Evolutionary conservation across 2,113 vertebrate genomes (phyloP), one percentile per base, ranked within the genome.

Genomic region (Camelus bactrianus): DNA sequence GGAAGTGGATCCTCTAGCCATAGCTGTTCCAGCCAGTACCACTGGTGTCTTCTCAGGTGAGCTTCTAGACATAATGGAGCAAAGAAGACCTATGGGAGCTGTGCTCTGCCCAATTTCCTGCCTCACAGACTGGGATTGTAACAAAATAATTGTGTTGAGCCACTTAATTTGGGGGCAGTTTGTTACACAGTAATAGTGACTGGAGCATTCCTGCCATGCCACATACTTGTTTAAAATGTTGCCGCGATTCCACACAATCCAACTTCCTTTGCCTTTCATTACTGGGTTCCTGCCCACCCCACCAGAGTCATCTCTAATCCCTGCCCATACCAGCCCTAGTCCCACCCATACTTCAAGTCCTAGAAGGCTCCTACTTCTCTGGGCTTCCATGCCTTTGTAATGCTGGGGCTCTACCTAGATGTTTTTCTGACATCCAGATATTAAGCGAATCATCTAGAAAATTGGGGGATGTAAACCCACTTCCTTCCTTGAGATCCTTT

Each of bases 391-490:
- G 67, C 8, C 28, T 72, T 82, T 17, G 54, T 48, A 1, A 1
- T 19, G 38, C 52, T 58, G 32, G 35, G 38, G 17, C 5, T 91
- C 48, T 73, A 42, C 17, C 62, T 26, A 8, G 5, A 67, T 52
- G 42, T 70, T 82, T 90, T 64, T 62, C 60, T 70, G 58, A 89
- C 38, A 35, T 72, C 70, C 82, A 93, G 73, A 50, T 20, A 73
- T n/a, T 50, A 83, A 96, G 35, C 13, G 76, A 48, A 62, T 85
- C 38, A 60, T 48, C 72, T 60, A 42, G 48, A 65, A 83, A 77
- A 48, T 1, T 32, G 17, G 60, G 38, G 16, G 3, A 52, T 58
- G 32, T 8, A 82, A 84, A 72, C 38, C 12, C 3, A n/a, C 54
- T 90, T 85, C 26, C 42, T 67, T 67, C 13, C 54, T 17, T 84